Percentiles rank a stretch among this genome's conserved stretches.
These are phyloP conservation scores for Gambusia yucatana DNA, from an alignment of 2,797 vertebrate species.

Conservation along the genomic window DNA sequence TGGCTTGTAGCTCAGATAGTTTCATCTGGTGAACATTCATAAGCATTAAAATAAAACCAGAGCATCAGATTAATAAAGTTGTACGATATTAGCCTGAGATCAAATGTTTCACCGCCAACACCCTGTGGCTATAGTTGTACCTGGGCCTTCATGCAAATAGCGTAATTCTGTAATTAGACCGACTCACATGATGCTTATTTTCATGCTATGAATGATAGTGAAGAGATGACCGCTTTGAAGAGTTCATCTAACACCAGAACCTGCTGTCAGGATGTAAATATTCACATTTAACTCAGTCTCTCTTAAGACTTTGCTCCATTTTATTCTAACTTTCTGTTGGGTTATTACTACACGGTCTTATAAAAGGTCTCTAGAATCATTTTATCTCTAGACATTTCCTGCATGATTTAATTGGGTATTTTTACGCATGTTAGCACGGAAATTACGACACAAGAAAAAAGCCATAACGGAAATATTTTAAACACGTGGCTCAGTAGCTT, in stretches of 20 bases:
- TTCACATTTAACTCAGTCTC: background rate
- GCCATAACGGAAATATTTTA: background rate
- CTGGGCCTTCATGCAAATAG: slow-evolving; percentile 34
- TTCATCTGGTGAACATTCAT: background rate
- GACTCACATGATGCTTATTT: background rate
- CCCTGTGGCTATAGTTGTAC: slow-evolving; percentile 9
- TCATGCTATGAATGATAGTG: slow-evolving; percentile 1
- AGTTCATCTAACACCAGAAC: background rate
- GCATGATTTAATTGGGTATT: background rate
- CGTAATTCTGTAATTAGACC: background rate
- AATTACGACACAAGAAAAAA: background rate
- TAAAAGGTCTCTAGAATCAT: background rate
- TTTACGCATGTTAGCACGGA: background rate
- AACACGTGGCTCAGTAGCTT: background rate
- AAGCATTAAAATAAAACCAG: background rate
- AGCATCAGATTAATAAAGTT: too few species aligned
- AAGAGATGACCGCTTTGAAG: background rate
- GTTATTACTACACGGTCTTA: background rate
- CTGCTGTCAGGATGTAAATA: background rate
- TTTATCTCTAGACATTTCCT: background rate
- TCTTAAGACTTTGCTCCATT: background rate
- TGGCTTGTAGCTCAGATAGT: too few species aligned
- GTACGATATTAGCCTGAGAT: background rate
- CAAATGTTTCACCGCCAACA: background rate
- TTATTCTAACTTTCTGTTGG: background rate